Evolutionary conservation across 2,888 invertebrate species (phyloP), one percentile per base, ranked within the genome.

Genomic region (Criorhina ranunculi): DNA sequence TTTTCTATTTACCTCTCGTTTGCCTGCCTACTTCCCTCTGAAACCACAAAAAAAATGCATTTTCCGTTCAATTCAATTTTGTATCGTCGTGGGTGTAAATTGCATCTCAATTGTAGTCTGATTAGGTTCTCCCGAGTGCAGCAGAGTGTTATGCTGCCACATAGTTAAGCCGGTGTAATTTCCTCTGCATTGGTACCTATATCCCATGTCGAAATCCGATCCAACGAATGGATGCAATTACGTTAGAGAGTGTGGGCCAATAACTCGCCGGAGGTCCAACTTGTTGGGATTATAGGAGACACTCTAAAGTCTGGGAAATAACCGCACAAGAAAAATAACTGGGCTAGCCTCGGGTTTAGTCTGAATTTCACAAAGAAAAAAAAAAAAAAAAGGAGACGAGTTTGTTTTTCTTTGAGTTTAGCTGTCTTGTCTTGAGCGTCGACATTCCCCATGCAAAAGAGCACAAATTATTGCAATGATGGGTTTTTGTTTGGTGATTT

Each of bases 31-130:
- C 55, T 31, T 42, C 67, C 42, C 31, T n/a, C n/a, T n/a, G n/a
- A n/a, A n/a, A n/a, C 15, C 24, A 11, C 0, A 12, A 60, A 31
- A 33, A 64, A 35, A 17, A 12, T 35, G n/a, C n/a, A n/a, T 62
- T 69, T 66, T 66, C 67, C 69, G 69, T 75, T 79, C 73, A 75
- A 73, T 75, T 64, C 64, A 77, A 44, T 77, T 77, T 66, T 66
- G 80, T 75, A n/a, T n/a, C n/a, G n/a, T n/a, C 53, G 85, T 85
- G 85, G 85, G 85, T 80, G 85, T 85, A 85, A 85, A 85, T 85
- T 85, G 80, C 80, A 85, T 85, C 85, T 85, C 85, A 85, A 85
- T 85, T 85, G 85, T 79, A 70, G 80, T 70, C 80, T 80, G 85
- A 85, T 85, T 85, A 80, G 85, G 75, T 70, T 66, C n/a, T 66